Conservation (phyloP, 2,113 vertebrate genomes). For the Cynocephalus volans region DNA sequence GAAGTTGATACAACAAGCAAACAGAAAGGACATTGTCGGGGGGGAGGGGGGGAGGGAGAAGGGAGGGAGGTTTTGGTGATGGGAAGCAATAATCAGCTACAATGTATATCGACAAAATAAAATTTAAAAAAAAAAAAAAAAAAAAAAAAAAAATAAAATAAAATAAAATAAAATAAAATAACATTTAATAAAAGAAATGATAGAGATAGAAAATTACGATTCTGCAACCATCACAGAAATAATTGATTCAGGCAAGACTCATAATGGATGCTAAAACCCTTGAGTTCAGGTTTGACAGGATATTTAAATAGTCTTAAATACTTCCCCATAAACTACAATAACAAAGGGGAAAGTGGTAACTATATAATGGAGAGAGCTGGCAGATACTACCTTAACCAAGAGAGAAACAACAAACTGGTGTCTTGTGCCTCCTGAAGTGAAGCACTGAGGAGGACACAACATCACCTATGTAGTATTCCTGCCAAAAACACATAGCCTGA, state of each 20-base stretch:
- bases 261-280: not conserved
- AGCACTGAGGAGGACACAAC: not conserved
- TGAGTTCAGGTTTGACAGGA: not conserved
- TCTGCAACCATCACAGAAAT: conserved; percentile 38
- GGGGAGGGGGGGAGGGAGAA: too few species aligned
- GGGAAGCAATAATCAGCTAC: too few species aligned
- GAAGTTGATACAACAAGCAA: too few species aligned
- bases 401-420: not conserved
- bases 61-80: too few species aligned
- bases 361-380: not conserved
- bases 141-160: too few species aligned
- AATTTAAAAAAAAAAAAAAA: too few species aligned
- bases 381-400: not conserved
- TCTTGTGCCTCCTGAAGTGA: not conserved
- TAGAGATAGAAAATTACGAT: not conserved
- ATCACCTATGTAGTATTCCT: not conserved
- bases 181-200: conserved; percentile 28
- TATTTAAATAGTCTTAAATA: not conserved
- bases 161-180: too few species aligned
- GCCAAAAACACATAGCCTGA: not conserved
- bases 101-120: too few species aligned
- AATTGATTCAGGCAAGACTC: not conserved
- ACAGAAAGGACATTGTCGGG: too few species aligned
- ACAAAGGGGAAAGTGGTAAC: not conserved
- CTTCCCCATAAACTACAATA: not conserved